Evolutionary conservation across 2,888 invertebrate genomes (phyloP), one percentile per base, ranked within the genome.

Genomic region (Ectobius pallidus): DNA sequence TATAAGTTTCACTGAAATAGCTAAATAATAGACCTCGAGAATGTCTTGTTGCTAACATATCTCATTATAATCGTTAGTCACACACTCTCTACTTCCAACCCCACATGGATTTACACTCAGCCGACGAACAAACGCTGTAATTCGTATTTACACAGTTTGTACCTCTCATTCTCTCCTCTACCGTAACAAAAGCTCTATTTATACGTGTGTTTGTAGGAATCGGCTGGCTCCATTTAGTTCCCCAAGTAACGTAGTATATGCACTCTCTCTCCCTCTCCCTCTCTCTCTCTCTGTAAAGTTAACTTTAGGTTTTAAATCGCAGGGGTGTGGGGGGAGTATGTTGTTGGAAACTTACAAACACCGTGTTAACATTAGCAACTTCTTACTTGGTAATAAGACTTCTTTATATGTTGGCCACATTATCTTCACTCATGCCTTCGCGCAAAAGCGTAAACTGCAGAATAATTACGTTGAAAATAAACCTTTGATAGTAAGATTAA

Each of bases 31-130:
- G 25, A 46, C 27, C 27, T 27, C 25, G 27, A 65, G 11, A 18
- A 22, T 25, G 44, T 65, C 65, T 65, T 65, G 65, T 44, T 42
- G 42, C 14, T 20, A 65, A 46, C 32, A 30, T 30, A 46, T 46
- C 46, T 46, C 27, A 46, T n/a, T 46, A 65, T 65, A 65, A 65
- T 46, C 65, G 30, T 16, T 30, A 46, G 46, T 65, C 39, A 65
- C 30, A 65, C 65, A 46, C 65, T 27, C 30, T 25, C 0, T 4
- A 52, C 18, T 18, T 0, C 9, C 46, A 18, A 3, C n/a, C n/a
- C 6, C 34, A 34, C 27, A 27, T 2, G 1, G 46, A 46, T 46
- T 46, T 46, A n/a, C 7, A n/a, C 46, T 46, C 55, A 22, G 14
- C 55, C 55, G 9, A 27, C n/a, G n/a, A 58, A 30, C 58, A 58